Conservation (phyloP, 1,140 invertebrate genomes). For the Ips typographus region DNA sequence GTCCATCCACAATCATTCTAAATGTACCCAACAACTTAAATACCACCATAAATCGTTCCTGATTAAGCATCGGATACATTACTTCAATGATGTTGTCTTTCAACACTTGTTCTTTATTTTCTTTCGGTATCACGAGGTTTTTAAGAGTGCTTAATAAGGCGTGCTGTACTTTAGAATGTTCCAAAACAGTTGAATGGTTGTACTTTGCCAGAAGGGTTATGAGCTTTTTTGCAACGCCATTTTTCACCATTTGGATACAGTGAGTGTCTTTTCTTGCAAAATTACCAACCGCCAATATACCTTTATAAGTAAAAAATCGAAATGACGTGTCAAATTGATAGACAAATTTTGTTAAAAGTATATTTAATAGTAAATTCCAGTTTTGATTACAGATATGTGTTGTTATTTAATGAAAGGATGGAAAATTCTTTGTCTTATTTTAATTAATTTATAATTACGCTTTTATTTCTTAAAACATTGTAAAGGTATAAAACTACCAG, state of each 20-base stretch:
- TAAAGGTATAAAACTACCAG: too few species aligned
- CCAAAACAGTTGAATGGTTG: conserved; percentile 36
- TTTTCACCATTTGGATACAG: conserved; percentile 78
- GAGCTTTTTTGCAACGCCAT: conserved; percentile 75
- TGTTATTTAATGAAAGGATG: too few species aligned
- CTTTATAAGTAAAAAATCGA: neutral
- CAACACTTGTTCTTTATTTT: conserved; percentile 71
- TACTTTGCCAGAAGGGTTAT: conserved; percentile 52
- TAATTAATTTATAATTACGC: too few species aligned
- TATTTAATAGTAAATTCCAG: neutral
- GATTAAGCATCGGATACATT: conserved; percentile 70
- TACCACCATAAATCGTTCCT: conserved; percentile 76
- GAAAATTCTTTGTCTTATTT: too few species aligned
- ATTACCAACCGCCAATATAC: conserved; percentile 83
- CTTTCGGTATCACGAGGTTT: conserved; percentile 78
- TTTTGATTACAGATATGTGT: neutral
- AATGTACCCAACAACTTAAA: conserved; percentile 85
- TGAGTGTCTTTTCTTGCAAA: conserved; percentile 85
- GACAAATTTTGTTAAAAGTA: neutral
- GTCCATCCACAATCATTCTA: conserved; percentile 81
- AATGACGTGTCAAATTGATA: too few species aligned
- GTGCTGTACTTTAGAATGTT: conserved; percentile 76
- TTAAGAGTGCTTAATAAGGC: conserved; percentile 78
- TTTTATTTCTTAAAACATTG: too few species aligned
- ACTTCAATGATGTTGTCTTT: conserved; percentile 72